phyloP scores from a whole-genome alignment of 2,797 vertebrate species.

The Cottoperca gobio region DNA sequence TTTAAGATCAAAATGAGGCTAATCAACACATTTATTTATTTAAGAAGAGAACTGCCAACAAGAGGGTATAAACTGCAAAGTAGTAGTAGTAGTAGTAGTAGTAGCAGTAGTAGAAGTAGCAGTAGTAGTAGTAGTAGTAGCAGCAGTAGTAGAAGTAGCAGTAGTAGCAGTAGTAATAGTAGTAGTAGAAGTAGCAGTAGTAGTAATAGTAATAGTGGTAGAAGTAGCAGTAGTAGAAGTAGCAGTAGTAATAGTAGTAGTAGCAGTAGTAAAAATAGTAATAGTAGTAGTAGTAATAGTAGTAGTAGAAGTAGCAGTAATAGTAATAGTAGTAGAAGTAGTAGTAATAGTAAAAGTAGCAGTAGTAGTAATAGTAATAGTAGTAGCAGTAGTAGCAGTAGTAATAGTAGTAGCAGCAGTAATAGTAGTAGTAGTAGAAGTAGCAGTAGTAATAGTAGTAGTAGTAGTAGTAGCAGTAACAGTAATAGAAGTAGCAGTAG shows the following conservation, averaged over 20 bases:
- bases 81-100: conserved; percentile 1
- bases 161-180: conserved; percentile 3
- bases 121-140: conserved; percentile 5
- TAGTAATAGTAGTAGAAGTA: conserved; percentile 6
- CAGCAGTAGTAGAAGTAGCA: conserved; percentile 5
- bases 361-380: conserved; percentile 4
- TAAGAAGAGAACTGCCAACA: background rate
- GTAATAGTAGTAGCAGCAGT: too few species aligned
- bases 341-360: too few species aligned
- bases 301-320: background rate
- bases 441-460: conserved; percentile 1
- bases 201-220: too few species aligned
- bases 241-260: background rate
- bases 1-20: background rate
- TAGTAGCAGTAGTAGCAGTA: conserved; percentile 1
- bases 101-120: conserved; percentile 8
- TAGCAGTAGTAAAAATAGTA: too few species aligned
- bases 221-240: background rate
- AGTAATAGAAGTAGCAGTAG: background rate
- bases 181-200: conserved; percentile 3
- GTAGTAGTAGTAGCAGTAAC: too few species aligned
- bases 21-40: background rate
- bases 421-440: too few species aligned
- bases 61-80: background rate
- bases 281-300: conserved; percentile 9